Conservation (phyloP, 2,797 vertebrate species). For the Acridotheres tristis region DNA sequence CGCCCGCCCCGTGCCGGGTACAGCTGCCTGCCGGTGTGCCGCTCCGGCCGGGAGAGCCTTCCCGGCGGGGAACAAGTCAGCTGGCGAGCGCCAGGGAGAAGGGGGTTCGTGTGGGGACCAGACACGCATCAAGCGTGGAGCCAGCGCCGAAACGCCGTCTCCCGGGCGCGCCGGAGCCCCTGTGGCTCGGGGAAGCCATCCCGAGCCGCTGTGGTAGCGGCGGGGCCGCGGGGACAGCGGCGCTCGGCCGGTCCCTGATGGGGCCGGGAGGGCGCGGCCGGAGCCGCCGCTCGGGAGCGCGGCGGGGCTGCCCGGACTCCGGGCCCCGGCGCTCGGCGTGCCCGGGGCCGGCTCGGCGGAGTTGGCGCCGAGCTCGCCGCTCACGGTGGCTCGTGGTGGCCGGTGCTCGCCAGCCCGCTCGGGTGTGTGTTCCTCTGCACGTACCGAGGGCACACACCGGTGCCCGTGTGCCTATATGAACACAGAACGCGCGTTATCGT, state of each 20-base stretch:
- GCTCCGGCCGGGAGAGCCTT: neutral
- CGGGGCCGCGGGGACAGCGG: neutral
- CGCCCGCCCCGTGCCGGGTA: neutral
- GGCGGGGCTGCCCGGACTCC: neutral
- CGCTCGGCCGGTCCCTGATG: neutral
- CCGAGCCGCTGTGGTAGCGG: neutral
- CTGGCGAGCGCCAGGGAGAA: neutral
- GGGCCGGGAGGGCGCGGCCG: neutral
- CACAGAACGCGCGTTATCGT: accelerated
- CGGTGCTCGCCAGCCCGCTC: neutral
- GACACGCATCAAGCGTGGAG: neutral
- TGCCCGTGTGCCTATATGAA: accelerated
- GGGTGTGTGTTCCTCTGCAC: neutral
- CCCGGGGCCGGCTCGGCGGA: neutral
- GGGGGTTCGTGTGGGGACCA: neutral
- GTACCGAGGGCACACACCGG: neutral
- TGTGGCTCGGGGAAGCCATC: neutral
- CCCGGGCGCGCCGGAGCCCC: neutral
- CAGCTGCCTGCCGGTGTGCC: neutral
- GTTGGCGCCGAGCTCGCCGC: neutral
- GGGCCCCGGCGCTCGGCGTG: neutral
- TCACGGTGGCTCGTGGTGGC: neutral
- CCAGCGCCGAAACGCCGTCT: neutral
- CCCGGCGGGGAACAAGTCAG: neutral
- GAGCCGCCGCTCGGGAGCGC: neutral